Conservation (phyloP, 2,888 invertebrate genomes). For the Oscheius sp. region DNA sequence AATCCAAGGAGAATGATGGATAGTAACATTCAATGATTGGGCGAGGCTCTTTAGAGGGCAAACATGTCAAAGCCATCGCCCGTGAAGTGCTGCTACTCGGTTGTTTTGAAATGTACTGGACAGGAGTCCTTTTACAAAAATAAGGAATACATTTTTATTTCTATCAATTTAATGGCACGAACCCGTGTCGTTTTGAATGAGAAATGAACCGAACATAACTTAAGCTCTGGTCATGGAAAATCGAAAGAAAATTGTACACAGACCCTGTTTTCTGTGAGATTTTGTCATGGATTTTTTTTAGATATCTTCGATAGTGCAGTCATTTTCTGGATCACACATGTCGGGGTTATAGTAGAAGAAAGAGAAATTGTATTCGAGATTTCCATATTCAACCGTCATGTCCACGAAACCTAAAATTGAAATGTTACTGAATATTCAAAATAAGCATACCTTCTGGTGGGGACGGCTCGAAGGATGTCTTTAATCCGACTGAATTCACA, state of each 20-base stretch:
- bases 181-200: not conserved
- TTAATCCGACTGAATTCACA: constrained; percentile 37
- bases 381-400: constrained; percentile 58
- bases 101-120: too few relatives aligned
- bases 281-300: not conserved
- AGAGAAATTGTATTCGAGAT: constrained; percentile 64
- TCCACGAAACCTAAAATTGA: constrained; percentile 56
- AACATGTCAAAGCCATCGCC: constrained; percentile 15
- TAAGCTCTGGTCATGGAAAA: constrained; percentile 16
- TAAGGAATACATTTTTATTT: too few relatives aligned
- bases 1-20: not conserved
- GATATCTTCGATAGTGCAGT: not conserved
- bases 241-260: not conserved
- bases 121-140: too few relatives aligned
- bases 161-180: not conserved
- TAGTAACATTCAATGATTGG: not conserved
- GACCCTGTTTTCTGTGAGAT: constrained; percentile 7
- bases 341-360: constrained; percentile 67
- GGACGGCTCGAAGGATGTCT: constrained; percentile 46
- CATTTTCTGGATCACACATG: constrained; percentile 50
- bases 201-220: constrained; percentile 5
- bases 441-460: constrained; percentile 38
- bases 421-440: not conserved
- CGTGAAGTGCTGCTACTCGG: constrained; percentile 26
- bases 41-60: constrained; percentile 14